Percentiles rank a stretch among this genome's conserved stretches.
phyloP scores from a whole-genome alignment of 2,113 vertebrate genomes.

The Rutilus rutilus region DNA sequence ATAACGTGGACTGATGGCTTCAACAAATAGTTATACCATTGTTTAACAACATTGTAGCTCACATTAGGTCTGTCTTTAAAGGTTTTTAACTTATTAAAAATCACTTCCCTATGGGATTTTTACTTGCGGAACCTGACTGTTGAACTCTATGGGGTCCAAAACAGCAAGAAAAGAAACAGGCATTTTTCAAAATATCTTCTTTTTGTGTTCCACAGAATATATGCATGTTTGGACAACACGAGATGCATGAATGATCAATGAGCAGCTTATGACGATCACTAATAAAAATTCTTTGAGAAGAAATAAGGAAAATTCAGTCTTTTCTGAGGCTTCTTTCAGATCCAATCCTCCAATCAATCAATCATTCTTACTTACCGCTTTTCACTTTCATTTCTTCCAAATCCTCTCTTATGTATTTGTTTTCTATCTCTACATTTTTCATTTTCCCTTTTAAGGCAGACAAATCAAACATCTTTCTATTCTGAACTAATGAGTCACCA shows the following conservation, averaged over 20 bases:
- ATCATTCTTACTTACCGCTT: slow-evolving; percentile 11
- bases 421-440: not conserved
- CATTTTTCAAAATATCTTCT: not conserved
- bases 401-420: not conserved
- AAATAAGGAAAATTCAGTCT: not conserved
- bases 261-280: not conserved
- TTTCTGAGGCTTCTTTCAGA: slow-evolving; percentile 4
- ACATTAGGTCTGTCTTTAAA: not conserved
- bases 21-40: not conserved
- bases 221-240: not conserved
- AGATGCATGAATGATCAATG: not conserved
- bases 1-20: not conserved
- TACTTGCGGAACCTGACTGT: not conserved
- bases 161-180: no score
- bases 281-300: not conserved
- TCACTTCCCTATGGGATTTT: not conserved
- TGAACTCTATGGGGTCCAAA: not conserved
- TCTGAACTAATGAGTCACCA: slow-evolving; percentile 30
- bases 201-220: not conserved
- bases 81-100: not conserved
- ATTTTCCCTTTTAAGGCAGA: not conserved
- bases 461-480: not conserved
- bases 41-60: not conserved
- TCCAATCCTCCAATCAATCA: not conserved
- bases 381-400: not conserved